A percentile compares a stretch with the other conserved stretches of the same genome.
These are phyloP conservation scores for Mimumesa dahlbomi DNA, from an alignment of 2,888 invertebrate species.

Conservation along the genomic window DNA sequence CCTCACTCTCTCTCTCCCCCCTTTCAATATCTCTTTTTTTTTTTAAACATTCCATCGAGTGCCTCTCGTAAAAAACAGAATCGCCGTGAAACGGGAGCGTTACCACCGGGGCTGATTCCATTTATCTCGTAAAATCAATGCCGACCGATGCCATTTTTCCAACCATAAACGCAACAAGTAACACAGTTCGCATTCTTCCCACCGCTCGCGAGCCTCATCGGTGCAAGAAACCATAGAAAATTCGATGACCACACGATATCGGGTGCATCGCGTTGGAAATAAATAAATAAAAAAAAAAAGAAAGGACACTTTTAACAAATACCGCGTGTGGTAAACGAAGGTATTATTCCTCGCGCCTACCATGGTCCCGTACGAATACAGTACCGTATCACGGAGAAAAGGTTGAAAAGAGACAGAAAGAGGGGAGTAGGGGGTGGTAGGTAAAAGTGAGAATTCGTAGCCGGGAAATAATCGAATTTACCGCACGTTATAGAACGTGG, in stretches of 20 bases:
- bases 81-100: background rate
- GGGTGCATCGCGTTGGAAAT: slow-evolving; percentile 31
- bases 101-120: no score
- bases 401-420: slow-evolving; percentile 2
- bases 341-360: slow-evolving; percentile 34
- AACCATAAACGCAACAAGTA: no score
- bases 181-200: no score
- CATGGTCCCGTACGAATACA: no score
- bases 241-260: slow-evolving; percentile 30
- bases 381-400: background rate
- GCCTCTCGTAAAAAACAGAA: background rate
- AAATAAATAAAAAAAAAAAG: slow-evolving; percentile 30
- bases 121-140: background rate
- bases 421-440: slow-evolving; percentile 44
- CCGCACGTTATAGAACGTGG: slow-evolving; percentile 59
- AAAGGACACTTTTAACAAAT: slow-evolving; percentile 31
- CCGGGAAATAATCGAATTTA: slow-evolving; percentile 63
- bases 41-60: background rate
- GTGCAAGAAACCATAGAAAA: background rate
- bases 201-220: no score
- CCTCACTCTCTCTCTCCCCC: no score
- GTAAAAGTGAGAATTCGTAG: slow-evolving; percentile 62
- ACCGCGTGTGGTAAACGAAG: slow-evolving; percentile 21
- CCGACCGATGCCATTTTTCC: no score
- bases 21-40: no score